Conservation (phyloP, 2,888 invertebrate species). For the Macrophya alboannulata region DNA sequence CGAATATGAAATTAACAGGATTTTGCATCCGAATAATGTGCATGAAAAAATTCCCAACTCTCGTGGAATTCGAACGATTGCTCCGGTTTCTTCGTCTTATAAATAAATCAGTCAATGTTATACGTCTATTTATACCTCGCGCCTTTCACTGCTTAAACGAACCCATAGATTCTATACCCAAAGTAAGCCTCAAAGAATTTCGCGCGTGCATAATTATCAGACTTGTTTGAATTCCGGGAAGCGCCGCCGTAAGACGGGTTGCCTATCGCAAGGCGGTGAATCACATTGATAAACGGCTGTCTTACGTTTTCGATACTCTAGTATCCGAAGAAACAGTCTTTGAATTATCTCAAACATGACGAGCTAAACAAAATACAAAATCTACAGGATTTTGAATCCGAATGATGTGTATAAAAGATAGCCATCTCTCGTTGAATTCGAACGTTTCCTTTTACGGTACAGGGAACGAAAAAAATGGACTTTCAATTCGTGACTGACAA, state of each 20-base stretch:
- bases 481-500: no score
- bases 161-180: background rate
- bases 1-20: no score
- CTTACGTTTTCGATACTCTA: background rate
- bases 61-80: no score
- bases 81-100: background rate
- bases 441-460: no score
- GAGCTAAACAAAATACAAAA: no score
- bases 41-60: no score
- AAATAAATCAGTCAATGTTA: background rate
- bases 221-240: background rate
- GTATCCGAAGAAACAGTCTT: background rate
- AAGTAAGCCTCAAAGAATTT: background rate
- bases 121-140: background rate
- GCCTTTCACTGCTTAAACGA: constrained; percentile 2
- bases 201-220: background rate
- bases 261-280: background rate
- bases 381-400: no score
- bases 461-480: no score
- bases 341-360: no score
- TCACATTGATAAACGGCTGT: background rate
- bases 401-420: no score
- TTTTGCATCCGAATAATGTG: no score
- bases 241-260: background rate
- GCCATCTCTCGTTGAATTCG: no score